A percentile compares a stretch with the other conserved stretches of the same genome.
Evolutionary conservation across 2,113 vertebrate species (phyloP).

Genomic region (Rhabdomys dilectus): DNA sequence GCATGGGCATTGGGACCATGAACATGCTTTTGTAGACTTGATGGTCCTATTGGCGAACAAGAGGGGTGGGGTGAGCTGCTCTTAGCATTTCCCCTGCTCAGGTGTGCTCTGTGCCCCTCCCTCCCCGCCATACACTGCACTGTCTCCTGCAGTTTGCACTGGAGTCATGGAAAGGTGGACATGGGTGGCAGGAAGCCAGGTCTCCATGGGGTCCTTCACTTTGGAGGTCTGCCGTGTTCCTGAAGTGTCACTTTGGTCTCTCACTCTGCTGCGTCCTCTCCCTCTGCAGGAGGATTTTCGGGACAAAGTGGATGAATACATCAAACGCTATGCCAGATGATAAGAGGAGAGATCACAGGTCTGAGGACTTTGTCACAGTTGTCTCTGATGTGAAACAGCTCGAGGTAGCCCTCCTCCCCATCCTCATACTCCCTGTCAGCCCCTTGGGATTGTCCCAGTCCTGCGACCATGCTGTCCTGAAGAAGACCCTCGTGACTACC

Average conservation of each 20-base stretch:
- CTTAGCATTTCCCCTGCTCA: not conserved
- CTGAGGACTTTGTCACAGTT: constrained; percentile 71
- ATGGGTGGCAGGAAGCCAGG: not conserved
- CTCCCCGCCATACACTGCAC: too few relatives aligned
- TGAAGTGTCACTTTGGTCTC: rapidly evolving
- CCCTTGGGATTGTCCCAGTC: constrained; percentile 80
- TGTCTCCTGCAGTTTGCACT: not conserved
- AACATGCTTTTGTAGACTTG: not conserved
- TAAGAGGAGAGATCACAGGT: constrained; percentile 83
- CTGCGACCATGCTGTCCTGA: constrained; percentile 85
- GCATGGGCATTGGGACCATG: not conserved
- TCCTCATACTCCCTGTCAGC: constrained; percentile 46
- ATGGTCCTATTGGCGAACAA: rapidly evolving
- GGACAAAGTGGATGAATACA: constrained; percentile 97
- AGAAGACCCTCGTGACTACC: constrained; percentile 85
- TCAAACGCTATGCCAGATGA: constrained; percentile 97
- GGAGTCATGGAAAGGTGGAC: rapidly evolving
- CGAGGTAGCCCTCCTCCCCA: constrained; percentile 53
- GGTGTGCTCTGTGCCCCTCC: too few relatives aligned
- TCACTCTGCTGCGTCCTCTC: not conserved
- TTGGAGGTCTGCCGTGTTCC: rapidly evolving
- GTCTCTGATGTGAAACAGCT: constrained; percentile 75
- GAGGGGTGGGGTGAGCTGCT: too few relatives aligned
- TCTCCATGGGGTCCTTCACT: not conserved
- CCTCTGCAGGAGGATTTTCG: constrained; percentile 93